Base-by-base conservation (phyloP, 2,888 invertebrate species). In the Orthosia gracilis region DNA sequence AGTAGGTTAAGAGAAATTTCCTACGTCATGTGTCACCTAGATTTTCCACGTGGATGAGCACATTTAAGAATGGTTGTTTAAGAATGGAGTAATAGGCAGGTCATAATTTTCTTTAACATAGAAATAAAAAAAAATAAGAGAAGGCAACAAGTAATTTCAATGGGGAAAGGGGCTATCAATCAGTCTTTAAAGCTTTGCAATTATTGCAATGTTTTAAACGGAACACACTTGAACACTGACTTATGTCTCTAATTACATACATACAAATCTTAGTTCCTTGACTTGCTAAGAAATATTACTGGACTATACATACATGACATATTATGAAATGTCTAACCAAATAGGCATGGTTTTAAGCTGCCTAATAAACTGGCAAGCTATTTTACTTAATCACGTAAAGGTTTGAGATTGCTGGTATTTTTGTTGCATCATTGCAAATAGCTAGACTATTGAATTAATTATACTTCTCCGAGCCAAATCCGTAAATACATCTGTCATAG, bases 1-100 rank as follows among this genome's bases (percentile, higher is more conserved):
- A 52, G 69, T 78, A 73, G 50, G 73, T 45, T 68, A 62, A 40
- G 73, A 58, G 31, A 65, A 78, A 55, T 65, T 77, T 18, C 15
- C 68, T n/a, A 61, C 12, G 21, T 31, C 31, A 31, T 40, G 7
- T 69, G 23, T 62, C 64, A 62, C 45, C 54, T 55, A 70, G 61
- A 31, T 2, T 82, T 78, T 70, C 21, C 18, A 61, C 17, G 3
- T 62, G 67, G 31, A 68, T 82, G 31, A 57, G 17, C 68, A 67
- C 15, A 23, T 12, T 67, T 13, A 5, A 18, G 15, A 40, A 58
- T 21, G 49, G 72, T 47, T 50, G 31, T 18, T 31, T 58, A 23
- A 17, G n/a, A 47, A 69, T 18, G 12, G 47, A 52, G 15, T 13
- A 9, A 3, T 31, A 31, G 2, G 15, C 23, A 11, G n/a, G 15